Base-by-base conservation (phyloP, 2,113 vertebrate genomes). In the Perca flavescens region DNA sequence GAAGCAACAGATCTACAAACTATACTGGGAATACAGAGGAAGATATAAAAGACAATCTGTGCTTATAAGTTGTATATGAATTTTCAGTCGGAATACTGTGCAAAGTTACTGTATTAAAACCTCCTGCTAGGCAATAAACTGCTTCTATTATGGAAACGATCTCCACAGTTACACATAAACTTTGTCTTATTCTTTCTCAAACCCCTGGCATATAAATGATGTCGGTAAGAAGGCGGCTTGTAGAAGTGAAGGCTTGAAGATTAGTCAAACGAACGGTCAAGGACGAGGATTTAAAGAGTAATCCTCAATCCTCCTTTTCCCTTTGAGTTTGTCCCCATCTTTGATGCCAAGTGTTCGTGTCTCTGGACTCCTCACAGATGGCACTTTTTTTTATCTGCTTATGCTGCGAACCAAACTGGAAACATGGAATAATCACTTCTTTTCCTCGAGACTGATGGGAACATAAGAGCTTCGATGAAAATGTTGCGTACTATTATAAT, bases 241-340 rank as follows among this genome's bases (percentile, higher is more conserved):
- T 21, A 57, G 47, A 84, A 74, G 50, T 53, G 63, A 80, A 82
- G 21, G 61, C 54, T 71, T 67, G 54, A 61, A 88, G 65, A 79
- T 76, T 72, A 72, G 40, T 49, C 50, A 76, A 22, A 79, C 46
- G 71, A 77, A 69, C 22, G 58, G 75, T 83, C 79, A 83, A 83
- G 83, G 79, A 83, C 77, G 15, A 74, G 74, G 80, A 84, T 81
- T 86, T 84, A 60, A 71, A 81, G 54, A 77, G 25, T 63, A 84
- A 86, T 81, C 77, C 77, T 66, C 64, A 22, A 43, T 65, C 31
- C 1, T 31, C 16, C 40, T 69, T 50, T 78, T 57, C 49, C 16
- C 66, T 80, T 80, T 87, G 63, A 81, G 49, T 61, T 34, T 56
- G 60, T 80, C 72, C 47, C 28, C 17, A 43, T 64, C 22, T 78